Evolutionary conservation across 2,888 invertebrate genomes (phyloP).

Genomic region (Pterostichus niger): DNA sequence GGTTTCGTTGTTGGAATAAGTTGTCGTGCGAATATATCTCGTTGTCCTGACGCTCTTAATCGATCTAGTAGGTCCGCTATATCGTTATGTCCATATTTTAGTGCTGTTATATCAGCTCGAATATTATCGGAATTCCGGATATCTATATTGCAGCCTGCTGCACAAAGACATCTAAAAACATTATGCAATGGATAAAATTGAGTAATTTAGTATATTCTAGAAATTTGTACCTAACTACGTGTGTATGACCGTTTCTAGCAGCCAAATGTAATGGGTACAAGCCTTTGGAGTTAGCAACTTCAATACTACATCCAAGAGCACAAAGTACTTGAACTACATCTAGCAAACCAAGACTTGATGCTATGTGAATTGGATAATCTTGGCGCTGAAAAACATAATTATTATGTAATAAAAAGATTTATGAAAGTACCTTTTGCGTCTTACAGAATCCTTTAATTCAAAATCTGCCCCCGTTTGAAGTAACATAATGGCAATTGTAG

Average conservation of each 20-base stretch:
- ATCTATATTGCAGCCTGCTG: slow-evolving; percentile 85
- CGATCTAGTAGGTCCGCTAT: slow-evolving; percentile 84
- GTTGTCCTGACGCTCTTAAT: slow-evolving; percentile 80
- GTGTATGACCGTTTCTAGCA: slow-evolving; percentile 85
- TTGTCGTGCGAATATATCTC: slow-evolving; percentile 78
- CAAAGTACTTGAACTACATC: slow-evolving; percentile 81
- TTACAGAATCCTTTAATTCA: slow-evolving; percentile 79
- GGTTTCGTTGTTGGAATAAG: slow-evolving; percentile 81
- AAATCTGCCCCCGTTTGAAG: slow-evolving; percentile 82
- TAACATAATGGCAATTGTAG: slow-evolving; percentile 80
- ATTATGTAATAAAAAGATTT: slow-evolving; percentile 59
- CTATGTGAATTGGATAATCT: slow-evolving; percentile 82
- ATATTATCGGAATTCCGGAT: slow-evolving; percentile 85
- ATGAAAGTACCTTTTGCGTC: slow-evolving; percentile 68
- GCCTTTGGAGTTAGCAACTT: slow-evolving; percentile 82
- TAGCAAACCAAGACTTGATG: slow-evolving; percentile 79
- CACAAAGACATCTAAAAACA: slow-evolving; percentile 81
- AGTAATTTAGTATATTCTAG: not conserved
- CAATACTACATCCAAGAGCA: slow-evolving; percentile 81
- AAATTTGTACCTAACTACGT: slow-evolving; percentile 80
- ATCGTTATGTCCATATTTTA: slow-evolving; percentile 85
- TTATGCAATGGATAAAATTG: not conserved
- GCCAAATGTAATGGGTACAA: slow-evolving; percentile 85
- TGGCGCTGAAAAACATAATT: slow-evolving; percentile 77
- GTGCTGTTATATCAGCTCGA: slow-evolving; percentile 87